These are phyloP conservation scores for Meloidogyne exigua DNA, from an alignment of 1,140 invertebrate genomes.

Conservation along the genomic window DNA sequence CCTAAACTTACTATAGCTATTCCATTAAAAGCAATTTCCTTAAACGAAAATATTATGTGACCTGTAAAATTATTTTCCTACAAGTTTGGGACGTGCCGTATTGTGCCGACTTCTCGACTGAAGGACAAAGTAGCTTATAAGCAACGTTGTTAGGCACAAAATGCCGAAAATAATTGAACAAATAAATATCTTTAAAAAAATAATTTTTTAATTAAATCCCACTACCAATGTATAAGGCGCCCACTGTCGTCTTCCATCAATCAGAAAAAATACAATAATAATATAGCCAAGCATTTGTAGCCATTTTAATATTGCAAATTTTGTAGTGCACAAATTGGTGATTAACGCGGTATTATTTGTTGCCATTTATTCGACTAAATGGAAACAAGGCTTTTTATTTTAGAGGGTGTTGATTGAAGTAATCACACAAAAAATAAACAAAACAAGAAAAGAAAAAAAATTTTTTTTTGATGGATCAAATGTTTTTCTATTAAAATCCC, in stretches of 20 bases:
- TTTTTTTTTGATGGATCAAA: neutral
- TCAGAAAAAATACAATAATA: constrained; percentile 44
- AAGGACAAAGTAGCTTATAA: constrained; percentile 38
- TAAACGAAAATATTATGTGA: too few species aligned
- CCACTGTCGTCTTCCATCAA: constrained; percentile 49
- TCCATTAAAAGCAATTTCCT: constrained; percentile 37
- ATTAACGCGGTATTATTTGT: constrained; percentile 7
- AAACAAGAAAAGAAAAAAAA: neutral
- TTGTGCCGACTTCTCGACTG: constrained; percentile 17
- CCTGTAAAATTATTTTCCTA: neutral
- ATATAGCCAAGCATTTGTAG: constrained; percentile 45
- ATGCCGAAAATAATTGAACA: constrained; percentile 38
- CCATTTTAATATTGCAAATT: constrained; percentile 40
- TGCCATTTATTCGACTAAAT: neutral
- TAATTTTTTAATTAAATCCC: neutral
- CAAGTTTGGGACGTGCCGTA: neutral
- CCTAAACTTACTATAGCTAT: constrained; percentile 23
- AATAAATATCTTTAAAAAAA: constrained; percentile 38
- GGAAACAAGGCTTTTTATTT: neutral
- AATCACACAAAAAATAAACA: too few species aligned
- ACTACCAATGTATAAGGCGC: constrained; percentile 33
- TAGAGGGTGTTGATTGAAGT: neutral
- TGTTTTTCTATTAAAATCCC: neutral
- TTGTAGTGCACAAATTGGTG: constrained; percentile 33
- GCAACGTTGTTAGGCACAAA: constrained; percentile 42